A percentile compares a stretch with the other conserved stretches of the same genome.
phyloP scores from a whole-genome alignment of 2,113 vertebrate species.

The Climacteris rufus region DNA sequence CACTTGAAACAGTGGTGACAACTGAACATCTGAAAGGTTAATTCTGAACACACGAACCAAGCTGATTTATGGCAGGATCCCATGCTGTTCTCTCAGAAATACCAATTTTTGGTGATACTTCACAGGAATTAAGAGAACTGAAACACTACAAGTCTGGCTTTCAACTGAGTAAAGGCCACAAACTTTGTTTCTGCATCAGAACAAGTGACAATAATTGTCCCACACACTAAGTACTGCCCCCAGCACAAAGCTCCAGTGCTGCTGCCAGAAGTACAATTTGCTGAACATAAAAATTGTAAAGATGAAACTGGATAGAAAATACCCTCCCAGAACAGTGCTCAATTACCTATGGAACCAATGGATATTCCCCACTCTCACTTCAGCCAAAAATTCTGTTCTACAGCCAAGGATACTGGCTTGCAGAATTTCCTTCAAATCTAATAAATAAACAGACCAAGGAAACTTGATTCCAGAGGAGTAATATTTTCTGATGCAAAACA shows the following conservation, averaged over 20 bases:
- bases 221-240: not conserved
- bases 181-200: not conserved
- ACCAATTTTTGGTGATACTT: not conserved
- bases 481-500: not conserved
- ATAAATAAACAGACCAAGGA: not conserved
- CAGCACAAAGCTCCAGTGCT: not conserved
- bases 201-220: not conserved
- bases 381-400: not conserved
- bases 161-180: not conserved
- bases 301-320: not conserved
- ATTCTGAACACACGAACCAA: not conserved
- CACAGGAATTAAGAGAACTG: not conserved
- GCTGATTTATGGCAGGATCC: not conserved
- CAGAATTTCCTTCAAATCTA: not conserved
- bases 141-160: not conserved
- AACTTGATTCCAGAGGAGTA: not conserved
- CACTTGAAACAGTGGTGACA: not conserved
- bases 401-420: not conserved
- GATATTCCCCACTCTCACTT: not conserved
- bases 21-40: not conserved
- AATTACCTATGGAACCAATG: not conserved
- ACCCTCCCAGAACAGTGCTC: too few relatives aligned
- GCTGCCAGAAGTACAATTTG: not conserved
- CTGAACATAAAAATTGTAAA: not conserved
- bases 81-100: not conserved